These are phyloP conservation scores for Lichenostomus cassidix DNA, from an alignment of 2,113 vertebrate species.

Conservation along the genomic window DNA sequence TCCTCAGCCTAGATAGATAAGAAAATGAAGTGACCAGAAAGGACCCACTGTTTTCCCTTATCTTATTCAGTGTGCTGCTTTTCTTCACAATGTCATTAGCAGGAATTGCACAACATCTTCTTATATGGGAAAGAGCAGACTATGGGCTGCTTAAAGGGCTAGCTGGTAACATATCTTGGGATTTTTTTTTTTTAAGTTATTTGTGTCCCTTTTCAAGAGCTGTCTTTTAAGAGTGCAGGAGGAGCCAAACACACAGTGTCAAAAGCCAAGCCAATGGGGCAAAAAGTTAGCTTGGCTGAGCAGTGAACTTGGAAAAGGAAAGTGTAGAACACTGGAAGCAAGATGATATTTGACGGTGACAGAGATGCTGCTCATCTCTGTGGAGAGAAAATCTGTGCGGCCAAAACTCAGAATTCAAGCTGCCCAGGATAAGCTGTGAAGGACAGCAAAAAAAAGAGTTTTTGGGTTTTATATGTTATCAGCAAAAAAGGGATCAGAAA, in stretches of 20 bases:
- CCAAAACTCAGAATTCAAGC: not conserved
- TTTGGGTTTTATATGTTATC: not conserved
- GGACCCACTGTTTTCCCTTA: rapidly evolving
- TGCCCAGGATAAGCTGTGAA: not conserved
- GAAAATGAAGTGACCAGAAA: not conserved
- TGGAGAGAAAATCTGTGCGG: not conserved
- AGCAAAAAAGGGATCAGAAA: not conserved
- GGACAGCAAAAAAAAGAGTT: not conserved
- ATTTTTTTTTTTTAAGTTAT: not conserved
- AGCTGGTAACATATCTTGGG: not conserved
- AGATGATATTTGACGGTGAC: not conserved
- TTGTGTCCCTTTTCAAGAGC: not conserved
- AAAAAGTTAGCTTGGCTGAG: not conserved
- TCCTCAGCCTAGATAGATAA: not conserved
- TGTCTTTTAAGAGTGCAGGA: not conserved
- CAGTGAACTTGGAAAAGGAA: not conserved
- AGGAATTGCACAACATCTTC: not conserved
- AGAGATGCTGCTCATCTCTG: not conserved
- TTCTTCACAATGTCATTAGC: not conserved
- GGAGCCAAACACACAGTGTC: not conserved
- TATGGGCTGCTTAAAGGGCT: not conserved
- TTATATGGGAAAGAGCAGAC: not conserved
- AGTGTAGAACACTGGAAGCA: not conserved
- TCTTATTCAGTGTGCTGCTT: not conserved
- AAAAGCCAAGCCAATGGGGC: not conserved